Base-by-base conservation (phyloP, 2,797 vertebrate genomes). In the Leuciscus waleckii region DNA sequence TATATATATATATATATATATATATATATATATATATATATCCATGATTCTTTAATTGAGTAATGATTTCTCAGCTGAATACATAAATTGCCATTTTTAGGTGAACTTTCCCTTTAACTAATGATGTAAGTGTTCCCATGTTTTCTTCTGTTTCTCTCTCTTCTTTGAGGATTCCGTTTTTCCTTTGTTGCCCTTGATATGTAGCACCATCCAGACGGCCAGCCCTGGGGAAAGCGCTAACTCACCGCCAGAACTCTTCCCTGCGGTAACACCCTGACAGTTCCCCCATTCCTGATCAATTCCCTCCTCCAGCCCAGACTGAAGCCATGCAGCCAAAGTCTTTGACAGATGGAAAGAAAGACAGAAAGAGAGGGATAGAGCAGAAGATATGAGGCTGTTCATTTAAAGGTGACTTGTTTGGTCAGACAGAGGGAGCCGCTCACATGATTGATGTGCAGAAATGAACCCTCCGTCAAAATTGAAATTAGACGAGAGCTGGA, bases 361-460 rank as follows among this genome's bases (percentile, higher is more conserved):
- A 39, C 13, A 23, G 32, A 58, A 4, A 26, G 26, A n/a, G 46
- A 82, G 56, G 35, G 56, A 80, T 61, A 75, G 79, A 81, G 71
- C 46, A 49, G 76, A 85, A 71, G 76, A 85, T 85, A 73, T 85
- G 67, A 85, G 76, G 37, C 76, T 79, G 67, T 79, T 79, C 67
- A 49, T 85, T 85, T 85, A 79, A 58, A 56, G 26, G 74, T 78
- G 74, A 78, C 19, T 26, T 84, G 82, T 84, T 78, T 84, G 74
- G 82, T 84, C 82, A 58, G 82, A 84, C 65, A 69, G 63, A 78
- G 54, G 74, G 63, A 63, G 41, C 23, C 19, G n/a, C n/a, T 68
- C 46, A 35, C 51, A 83, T 85, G 88, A 89, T 79, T 87, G 88
- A 89, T 87, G 85, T 70, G 63, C 79, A 84, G 58, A 80, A 77